A percentile compares a stretch with the other conserved stretches of the same genome.
These are phyloP conservation scores for Montipora sp. DNA, from an alignment of 64 coral and sea anemone species.

Conservation along the genomic window DNA sequence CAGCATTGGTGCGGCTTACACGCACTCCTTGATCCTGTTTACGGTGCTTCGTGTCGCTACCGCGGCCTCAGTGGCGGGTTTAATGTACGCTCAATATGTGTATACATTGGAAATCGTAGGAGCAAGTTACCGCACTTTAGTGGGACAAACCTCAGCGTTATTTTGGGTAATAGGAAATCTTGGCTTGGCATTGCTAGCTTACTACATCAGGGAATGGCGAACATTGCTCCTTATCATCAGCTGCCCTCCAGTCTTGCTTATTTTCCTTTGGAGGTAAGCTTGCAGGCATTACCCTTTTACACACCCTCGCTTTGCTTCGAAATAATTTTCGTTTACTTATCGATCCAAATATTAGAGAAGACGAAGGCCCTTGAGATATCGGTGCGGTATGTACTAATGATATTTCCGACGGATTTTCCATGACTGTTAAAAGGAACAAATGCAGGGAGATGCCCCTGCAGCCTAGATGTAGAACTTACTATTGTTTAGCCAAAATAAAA, in stretches of 20 bases:
- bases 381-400: no score
- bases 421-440: no score
- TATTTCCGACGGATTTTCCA: no score
- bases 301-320: neutral
- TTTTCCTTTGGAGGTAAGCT: slow-evolving; percentile 46
- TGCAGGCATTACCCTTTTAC: neutral
- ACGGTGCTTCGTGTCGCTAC: slow-evolving; percentile 46
- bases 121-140: slow-evolving; percentile 53
- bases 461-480: no score
- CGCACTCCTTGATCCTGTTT: slow-evolving; percentile 21
- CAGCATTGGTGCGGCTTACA: neutral
- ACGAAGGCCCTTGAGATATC: no score
- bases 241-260: neutral
- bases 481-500: no score
- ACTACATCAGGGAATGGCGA: slow-evolving; percentile 63
- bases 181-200: slow-evolving; percentile 33
- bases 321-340: no score
- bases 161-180: slow-evolving; percentile 19
- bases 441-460: no score
- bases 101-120: slow-evolving; percentile 70
- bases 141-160: slow-evolving; percentile 16
- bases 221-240: slow-evolving; percentile 23
- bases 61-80: neutral
- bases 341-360: no score
- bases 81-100: slow-evolving; percentile 43